phyloP scores from a whole-genome alignment of 2,797 vertebrate species.

The Trachurus trachurus region DNA sequence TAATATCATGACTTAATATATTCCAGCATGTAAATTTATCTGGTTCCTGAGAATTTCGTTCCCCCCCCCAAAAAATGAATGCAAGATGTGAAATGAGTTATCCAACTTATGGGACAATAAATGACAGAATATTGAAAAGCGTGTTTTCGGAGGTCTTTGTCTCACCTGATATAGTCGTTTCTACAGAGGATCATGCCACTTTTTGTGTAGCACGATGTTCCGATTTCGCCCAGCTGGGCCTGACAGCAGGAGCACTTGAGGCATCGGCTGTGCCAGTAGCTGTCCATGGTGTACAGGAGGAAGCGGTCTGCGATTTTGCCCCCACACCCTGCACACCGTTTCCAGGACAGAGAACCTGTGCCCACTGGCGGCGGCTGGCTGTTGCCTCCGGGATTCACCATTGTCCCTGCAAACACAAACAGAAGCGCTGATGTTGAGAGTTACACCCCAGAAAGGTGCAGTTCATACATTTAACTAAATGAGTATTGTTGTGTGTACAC shows the following conservation, averaged over 20 bases:
- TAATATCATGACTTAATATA: constrained; percentile 6
- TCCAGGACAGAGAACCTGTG: constrained; percentile 96
- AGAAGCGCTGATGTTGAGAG: not conserved
- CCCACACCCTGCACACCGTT: constrained; percentile 96
- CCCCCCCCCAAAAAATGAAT: not conserved
- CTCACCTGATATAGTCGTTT: constrained; percentile 99
- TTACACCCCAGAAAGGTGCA: constrained; percentile 8
- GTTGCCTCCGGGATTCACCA: constrained; percentile 98
- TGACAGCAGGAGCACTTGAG: constrained; percentile 99
- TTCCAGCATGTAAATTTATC: constrained; percentile 11
- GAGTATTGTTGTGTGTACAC: constrained; percentile 22
- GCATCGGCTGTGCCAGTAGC: constrained; percentile 99
- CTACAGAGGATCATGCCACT: constrained; percentile 99
- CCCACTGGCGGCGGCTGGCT: constrained; percentile 94
- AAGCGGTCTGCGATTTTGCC: constrained; percentile 99
- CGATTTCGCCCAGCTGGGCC: constrained; percentile 98
- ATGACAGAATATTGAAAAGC: constrained; percentile 22
- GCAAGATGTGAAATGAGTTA: constrained; percentile 16
- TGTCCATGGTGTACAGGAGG: constrained; percentile 99
- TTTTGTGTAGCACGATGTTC: constrained; percentile 99
- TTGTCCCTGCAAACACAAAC: constrained; percentile 84
- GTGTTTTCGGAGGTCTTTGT: constrained; percentile 21
- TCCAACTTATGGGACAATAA: not conserved
- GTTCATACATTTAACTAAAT: not conserved
- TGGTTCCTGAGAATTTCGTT: constrained; percentile 12